phyloP scores from a whole-genome alignment of 2,888 invertebrate genomes.

The Zygothrica quintamaculata region DNA sequence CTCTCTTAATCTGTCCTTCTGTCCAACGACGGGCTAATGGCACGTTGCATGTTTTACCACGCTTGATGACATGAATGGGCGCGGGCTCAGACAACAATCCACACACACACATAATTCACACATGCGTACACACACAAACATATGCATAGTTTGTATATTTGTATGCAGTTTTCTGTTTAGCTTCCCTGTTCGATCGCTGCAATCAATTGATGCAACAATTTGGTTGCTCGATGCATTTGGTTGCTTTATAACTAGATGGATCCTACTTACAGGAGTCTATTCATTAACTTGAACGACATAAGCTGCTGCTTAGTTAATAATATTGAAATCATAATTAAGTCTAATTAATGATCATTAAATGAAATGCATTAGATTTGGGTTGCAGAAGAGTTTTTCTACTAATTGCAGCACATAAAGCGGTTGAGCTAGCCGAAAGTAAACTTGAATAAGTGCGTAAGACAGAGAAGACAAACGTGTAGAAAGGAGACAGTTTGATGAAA shows the following conservation, averaged over 20 bases:
- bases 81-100: constrained; percentile 77
- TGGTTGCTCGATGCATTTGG: not conserved
- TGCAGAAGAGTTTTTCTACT: not conserved
- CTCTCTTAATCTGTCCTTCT: constrained; percentile 28
- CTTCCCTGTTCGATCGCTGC: constrained; percentile 64
- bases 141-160: constrained; percentile 31
- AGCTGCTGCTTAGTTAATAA: no score
- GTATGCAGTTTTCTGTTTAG: constrained; percentile 31
- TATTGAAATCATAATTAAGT: no score
- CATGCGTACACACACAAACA: constrained; percentile 17
- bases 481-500: not conserved
- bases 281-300: no score
- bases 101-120: constrained; percentile 45
- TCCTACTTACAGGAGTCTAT: not conserved
- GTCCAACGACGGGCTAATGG: constrained; percentile 79
- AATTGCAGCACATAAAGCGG: constrained; percentile 18
- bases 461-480: not conserved
- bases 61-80: constrained; percentile 84
- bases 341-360: no score
- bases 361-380: constrained; percentile 1
- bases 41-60: constrained; percentile 84
- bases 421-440: constrained; percentile 21
- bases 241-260: no score
- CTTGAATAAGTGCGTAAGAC: constrained; percentile 19
- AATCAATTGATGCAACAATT: constrained; percentile 6